Base-by-base conservation (phyloP, 1,140 invertebrate species). In the Lordiphosa collinella region DNA sequence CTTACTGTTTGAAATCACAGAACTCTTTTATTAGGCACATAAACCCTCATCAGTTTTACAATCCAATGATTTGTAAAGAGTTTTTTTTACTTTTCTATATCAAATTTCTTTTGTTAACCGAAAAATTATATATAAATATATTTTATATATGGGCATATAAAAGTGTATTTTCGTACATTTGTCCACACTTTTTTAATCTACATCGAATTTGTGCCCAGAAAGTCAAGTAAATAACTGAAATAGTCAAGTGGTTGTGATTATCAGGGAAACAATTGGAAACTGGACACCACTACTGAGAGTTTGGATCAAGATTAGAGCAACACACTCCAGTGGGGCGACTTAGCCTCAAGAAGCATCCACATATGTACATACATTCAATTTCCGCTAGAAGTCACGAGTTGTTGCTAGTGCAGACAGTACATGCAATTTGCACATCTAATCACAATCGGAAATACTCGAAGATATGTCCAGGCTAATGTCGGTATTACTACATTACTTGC, bases 271-370 rank as follows among this genome's bases (percentile, higher is more conserved):
- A 37, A 44, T 12, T 35, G 37, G 49, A 37, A 40, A 49, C 25
- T 59, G 67, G 60, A 66, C 72, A 76, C 50, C 57, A 52, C 71
- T 70, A 71, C 56, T 58, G 72, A 65, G 73, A 71, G 55, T 66
- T 54, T 29, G 6, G 32, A 69, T 73, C 59, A 37, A 56, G 69
- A 79, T 84, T 43, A 69, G 34, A 29, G 25, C 25, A 6, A 12
- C 10, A 16, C 74, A 62, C 57, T 71, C 18, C 49, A 78, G n/a
- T 22, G 31, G 48, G 62, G 41, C 46, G 50, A 64, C 43, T 65
- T 51, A 34, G 44, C 13, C 52, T 55, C 12, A 32, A 66, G 52
- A 29, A 54, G 47, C 52, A 18, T 43, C 54, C 18, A 43, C 25
- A 29, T 29, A 29, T 4, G 0, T 7, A 51, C 63, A 62, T 51